Percentiles rank a stretch among this genome's conserved stretches.
phyloP scores from a whole-genome alignment of 2,797 vertebrate genomes.

The Sebastes vulpes region DNA sequence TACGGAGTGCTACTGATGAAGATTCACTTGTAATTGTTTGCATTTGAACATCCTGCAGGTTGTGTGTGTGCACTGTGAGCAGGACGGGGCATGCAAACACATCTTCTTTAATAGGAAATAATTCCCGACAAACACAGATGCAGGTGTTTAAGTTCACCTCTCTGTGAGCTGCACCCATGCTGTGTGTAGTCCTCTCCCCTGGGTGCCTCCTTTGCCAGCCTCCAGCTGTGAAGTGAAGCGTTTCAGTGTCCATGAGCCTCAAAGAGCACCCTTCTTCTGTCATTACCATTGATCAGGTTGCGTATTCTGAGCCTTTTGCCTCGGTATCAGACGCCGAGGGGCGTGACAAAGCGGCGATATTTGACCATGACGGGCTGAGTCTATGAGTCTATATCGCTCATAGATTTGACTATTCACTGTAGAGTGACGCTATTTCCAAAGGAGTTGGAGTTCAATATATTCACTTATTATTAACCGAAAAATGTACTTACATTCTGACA shows the following conservation, averaged over 20 bases:
- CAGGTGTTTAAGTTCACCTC: background rate
- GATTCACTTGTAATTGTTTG: conserved; percentile 3
- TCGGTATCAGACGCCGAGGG: too few relatives aligned
- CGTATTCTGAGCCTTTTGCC: background rate
- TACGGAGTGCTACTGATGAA: background rate
- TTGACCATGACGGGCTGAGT: too few relatives aligned
- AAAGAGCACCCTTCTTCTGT: background rate
- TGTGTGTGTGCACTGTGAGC: background rate
- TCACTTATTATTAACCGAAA: too few relatives aligned
- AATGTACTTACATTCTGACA: too few relatives aligned
- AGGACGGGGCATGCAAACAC: background rate
- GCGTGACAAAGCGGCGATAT: too few relatives aligned
- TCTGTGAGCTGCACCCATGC: background rate
- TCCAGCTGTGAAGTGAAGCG: background rate
- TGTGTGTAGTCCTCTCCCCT: background rate
- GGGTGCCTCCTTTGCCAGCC: background rate
- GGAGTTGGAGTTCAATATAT: background rate
- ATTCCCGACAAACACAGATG: background rate
- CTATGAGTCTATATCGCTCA: too few relatives aligned
- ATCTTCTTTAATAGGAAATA: background rate
- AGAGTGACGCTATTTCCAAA: too few relatives aligned
- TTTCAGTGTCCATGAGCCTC: background rate
- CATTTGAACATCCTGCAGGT: background rate
- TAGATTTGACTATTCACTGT: too few relatives aligned
- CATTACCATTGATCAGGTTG: background rate